phyloP scores from a whole-genome alignment of 1,140 invertebrate species.

The Scaptomyza hsui region DNA sequence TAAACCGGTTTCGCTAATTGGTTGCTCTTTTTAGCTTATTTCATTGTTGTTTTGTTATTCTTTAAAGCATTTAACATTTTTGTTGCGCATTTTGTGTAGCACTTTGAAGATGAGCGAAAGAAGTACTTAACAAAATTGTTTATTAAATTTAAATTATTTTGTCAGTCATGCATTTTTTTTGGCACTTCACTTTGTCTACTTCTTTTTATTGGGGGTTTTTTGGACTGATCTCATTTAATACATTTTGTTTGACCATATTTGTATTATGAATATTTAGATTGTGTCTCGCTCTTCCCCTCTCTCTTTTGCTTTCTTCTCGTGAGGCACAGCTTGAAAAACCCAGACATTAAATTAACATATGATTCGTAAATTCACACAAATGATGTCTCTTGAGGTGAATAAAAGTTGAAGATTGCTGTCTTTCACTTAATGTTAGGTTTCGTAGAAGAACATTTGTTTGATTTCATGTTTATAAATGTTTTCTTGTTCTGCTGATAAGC shows the following conservation, averaged over 20 bases:
- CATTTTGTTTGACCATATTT: slow-evolving; percentile 37
- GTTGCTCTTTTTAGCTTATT: slow-evolving; percentile 51
- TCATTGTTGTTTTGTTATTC: slow-evolving; percentile 17
- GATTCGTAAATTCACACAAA: slow-evolving; percentile 17
- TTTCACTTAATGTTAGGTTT: too few relatives aligned
- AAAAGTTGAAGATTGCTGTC: too few relatives aligned
- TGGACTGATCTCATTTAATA: slow-evolving; percentile 46
- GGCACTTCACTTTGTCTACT: slow-evolving; percentile 41
- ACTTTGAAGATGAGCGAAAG: slow-evolving; percentile 20
- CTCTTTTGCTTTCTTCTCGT: slow-evolving; percentile 11
- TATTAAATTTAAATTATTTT: slow-evolving; percentile 1
- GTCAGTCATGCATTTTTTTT: slow-evolving; percentile 14
- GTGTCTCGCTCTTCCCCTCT: not conserved
- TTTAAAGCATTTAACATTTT: slow-evolving; percentile 40
- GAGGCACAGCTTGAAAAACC: not conserved
- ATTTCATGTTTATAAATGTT: not conserved
- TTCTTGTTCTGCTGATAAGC: not conserved
- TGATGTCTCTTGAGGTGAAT: not conserved
- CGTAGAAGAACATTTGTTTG: not conserved
- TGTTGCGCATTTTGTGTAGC: slow-evolving; percentile 65
- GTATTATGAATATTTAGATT: slow-evolving; percentile 12
- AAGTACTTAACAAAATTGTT: not conserved
- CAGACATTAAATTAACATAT: slow-evolving; percentile 32
- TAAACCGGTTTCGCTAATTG: slow-evolving; percentile 66
- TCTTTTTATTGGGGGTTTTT: slow-evolving; percentile 23